Conservation (phyloP, 2,888 invertebrate genomes). For the Itoplectis maculator region DNA sequence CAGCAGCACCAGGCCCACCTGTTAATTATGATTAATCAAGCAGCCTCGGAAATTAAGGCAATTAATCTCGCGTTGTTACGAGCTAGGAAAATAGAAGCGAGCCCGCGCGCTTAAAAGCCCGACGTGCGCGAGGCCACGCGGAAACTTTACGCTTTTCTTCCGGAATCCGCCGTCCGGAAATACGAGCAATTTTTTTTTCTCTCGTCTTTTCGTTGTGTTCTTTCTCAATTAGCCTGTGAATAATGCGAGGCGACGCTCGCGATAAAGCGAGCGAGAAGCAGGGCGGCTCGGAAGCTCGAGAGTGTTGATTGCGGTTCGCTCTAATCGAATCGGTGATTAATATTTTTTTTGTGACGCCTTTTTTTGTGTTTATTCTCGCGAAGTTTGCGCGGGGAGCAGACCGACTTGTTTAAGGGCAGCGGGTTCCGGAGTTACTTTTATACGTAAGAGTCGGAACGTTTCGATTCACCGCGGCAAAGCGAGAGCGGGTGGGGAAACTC, state of each 20-base stretch:
- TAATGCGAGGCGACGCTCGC: slow-evolving; percentile 11
- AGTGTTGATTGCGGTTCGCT: neutral
- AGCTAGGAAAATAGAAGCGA: slow-evolving; percentile 42
- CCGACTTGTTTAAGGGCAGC: slow-evolving; percentile 23
- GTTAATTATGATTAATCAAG: slow-evolving; percentile 83
- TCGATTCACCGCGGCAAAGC: slow-evolving; percentile 19
- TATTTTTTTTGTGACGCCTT: neutral
- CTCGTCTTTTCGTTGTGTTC: neutral
- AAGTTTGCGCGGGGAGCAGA: neutral
- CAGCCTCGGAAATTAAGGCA: slow-evolving; percentile 82
- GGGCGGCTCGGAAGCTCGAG: neutral
- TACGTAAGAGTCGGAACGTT: slow-evolving; percentile 4
- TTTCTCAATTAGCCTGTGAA: slow-evolving; percentile 51
- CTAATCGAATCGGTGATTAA: no score
- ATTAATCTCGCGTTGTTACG: slow-evolving; percentile 79
- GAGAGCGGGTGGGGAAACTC: slow-evolving; percentile 34
- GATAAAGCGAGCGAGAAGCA: neutral
- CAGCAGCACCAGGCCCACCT: slow-evolving; percentile 69
- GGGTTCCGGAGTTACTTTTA: slow-evolving; percentile 1
- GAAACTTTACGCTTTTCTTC: slow-evolving; percentile 33
- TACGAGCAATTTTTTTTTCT: slow-evolving; percentile 42
- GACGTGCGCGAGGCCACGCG: neutral
- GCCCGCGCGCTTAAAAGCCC: slow-evolving; percentile 25
- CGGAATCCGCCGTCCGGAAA: slow-evolving; percentile 42
- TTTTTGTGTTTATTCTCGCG: neutral